Evolutionary conservation across 2,888 invertebrate species (phyloP), one percentile per base, ranked within the genome.

Genomic region (Plusia festucae): DNA sequence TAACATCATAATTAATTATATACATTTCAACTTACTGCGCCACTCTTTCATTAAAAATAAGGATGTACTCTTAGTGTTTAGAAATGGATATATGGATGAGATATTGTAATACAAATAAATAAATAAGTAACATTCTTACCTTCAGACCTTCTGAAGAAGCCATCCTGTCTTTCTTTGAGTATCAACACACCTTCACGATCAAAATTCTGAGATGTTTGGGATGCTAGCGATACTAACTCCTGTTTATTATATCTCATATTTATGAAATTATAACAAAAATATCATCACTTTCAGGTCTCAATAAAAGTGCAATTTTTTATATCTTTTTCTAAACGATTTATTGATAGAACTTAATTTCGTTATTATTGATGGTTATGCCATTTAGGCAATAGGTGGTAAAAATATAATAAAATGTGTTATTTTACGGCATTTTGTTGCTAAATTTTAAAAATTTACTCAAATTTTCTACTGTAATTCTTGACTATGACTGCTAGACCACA

Each of bases 161-260:
- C 97, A 89, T 99, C 99, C 86, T 98, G 98, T 75, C 97, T 97
- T 90, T 99, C 99, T 82, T 97, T 97, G 66, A 99, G 96, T 75
- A 97, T 96, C 70, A 99, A 95, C 73, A 98, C 96, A 65, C 99
- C 99, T 95, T 99, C 99, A 86, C 98, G 98, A 90, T 99, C 98
- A 90, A 98, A 99, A 91, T 97, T 97, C 82, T 97, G 97, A 11
- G 97, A 97, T 52, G 97, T 97, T 93, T 98, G 98, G 64, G 97
- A 97, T 70, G 98, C 98, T 90, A 99, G 93, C 63, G 97, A 97
- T 78, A 97, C 96, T 84, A 99, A 93, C 93, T 99, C 99, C 90
- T 97, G 97, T 91, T 97, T 98, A 92, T 99, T 99, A 92, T 97
- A 98, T 91, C 98, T 96, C 99, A 99, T 99, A 80, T 82, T 91